Evolutionary conservation across 53 echinoderm and acorn worm species (phyloP).

Genomic region (Paelopatides confundens): DNA sequence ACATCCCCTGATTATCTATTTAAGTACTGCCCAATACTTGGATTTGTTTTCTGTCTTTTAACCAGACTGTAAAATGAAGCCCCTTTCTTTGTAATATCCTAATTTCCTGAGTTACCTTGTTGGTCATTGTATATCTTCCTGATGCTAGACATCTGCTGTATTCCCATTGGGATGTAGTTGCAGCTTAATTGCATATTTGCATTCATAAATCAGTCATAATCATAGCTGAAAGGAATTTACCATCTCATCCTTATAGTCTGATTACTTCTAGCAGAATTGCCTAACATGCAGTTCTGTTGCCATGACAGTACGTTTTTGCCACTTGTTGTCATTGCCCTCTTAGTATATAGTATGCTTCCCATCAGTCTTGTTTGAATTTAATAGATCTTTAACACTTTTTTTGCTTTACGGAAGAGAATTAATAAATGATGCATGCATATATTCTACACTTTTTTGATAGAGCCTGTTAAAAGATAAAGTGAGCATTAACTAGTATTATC

Average conservation of each 20-base stretch:
- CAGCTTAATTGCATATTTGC: background rate
- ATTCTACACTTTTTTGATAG: background rate
- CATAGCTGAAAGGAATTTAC: background rate
- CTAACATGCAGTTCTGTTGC: no score
- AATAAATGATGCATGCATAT: background rate
- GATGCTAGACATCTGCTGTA: background rate
- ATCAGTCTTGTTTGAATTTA: background rate
- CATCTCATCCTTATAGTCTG: background rate
- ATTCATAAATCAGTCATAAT: background rate
- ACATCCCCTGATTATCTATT: no score
- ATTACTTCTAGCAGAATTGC: background rate
- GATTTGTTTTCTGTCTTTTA: no score
- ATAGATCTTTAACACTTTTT: background rate
- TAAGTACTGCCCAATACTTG: no score
- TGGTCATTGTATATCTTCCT: no score
- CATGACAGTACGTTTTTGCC: no score
- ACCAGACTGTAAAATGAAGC: no score
- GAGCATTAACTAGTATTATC: background rate
- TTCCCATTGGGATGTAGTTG: background rate
- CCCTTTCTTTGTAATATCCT: no score
- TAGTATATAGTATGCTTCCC: background rate
- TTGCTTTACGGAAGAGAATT: background rate
- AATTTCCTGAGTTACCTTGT: no score
- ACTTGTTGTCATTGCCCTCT: background rate
- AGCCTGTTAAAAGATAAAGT: background rate